Evolutionary conservation across 2,888 invertebrate genomes (phyloP).

Genomic region (Orthosia incerta): DNA sequence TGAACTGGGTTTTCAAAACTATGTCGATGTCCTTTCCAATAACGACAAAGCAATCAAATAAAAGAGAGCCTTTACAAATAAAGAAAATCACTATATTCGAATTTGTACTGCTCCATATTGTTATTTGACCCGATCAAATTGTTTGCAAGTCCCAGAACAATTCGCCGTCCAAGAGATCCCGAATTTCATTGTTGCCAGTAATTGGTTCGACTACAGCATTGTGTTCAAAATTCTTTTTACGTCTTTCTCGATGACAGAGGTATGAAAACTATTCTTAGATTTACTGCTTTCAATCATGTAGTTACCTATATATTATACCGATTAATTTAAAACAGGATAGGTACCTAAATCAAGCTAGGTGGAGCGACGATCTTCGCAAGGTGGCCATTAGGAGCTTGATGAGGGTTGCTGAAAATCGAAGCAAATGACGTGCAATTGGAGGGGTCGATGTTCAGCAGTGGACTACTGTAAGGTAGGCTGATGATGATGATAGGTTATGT

Average conservation of each 20-base stretch:
- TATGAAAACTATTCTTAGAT: no score
- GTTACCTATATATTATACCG: no score
- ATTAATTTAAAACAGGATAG: no score
- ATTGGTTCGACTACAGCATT: slow-evolving; percentile 28
- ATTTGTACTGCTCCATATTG: slow-evolving; percentile 9
- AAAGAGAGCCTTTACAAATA: slow-evolving; percentile 27
- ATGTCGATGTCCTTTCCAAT: neutral
- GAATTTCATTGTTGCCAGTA: slow-evolving; percentile 21
- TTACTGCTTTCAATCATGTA: no score
- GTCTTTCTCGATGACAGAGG: neutral
- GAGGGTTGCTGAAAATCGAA: no score
- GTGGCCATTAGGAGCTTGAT: no score
- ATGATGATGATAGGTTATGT: no score
- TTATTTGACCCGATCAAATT: slow-evolving; percentile 36
- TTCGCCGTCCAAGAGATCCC: slow-evolving; percentile 18
- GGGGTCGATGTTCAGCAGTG: no score
- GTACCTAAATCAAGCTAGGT: no score
- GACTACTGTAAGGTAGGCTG: no score
- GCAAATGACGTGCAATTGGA: no score
- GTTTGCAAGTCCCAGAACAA: slow-evolving; percentile 43
- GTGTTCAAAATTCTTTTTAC: slow-evolving; percentile 8
- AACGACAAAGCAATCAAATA: slow-evolving; percentile 33
- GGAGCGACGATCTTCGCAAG: no score
- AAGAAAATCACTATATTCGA: slow-evolving; percentile 8
- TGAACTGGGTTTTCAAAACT: neutral